Base-by-base conservation (phyloP, 2,888 invertebrate genomes). In the Falcaria lacertinaria region DNA sequence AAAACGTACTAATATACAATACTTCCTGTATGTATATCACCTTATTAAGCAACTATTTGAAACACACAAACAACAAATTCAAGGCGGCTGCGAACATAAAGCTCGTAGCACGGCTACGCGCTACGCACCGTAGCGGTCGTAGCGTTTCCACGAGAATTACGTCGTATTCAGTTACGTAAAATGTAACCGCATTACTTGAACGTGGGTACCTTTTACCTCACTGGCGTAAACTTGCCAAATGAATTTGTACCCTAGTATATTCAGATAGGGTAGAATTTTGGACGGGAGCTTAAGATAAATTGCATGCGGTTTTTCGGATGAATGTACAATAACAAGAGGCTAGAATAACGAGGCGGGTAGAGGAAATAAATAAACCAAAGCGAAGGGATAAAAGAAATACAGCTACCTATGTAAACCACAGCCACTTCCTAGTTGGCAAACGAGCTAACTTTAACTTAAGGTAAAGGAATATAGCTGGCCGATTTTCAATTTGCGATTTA, bases 301-400 rank as follows among this genome's bases (percentile, higher is more conserved):
- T 25, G 22, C 15, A 37, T 22, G 22, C 22, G 15, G 15, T 37
- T 15, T 13, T 37, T 37, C 37, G 37, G 37, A 37, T 37, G 22
- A 22, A 3, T 37, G 37, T 37, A 37, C 37, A 22, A 22, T 37
- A 37, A 37, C 37, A 37, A 37, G 22, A 22, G 37, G 37, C 37
- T 37, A 37, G 37, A 37, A 37, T 37, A 37, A 37, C 25, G 37
- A 37, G 36, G 19, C 14, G 37, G 37, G 37, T 15, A 37, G 22
- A 37, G 37, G 37, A 37, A 37, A 37, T 37, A 37, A 37, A 37
- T 37, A 37, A 37, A 37, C 37, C 37, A 37, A 22, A 37, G 37
- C 36, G 25, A 25, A 11, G 36, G 25, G 37, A 37, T 37, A 34
- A 15, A 37, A 37, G 22, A 37, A 4, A 37, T 19, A 22, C 13